Evolutionary conservation across 2,888 invertebrate species (phyloP), one percentile per base, ranked within the genome.

Genomic region (Atrina japonica): DNA sequence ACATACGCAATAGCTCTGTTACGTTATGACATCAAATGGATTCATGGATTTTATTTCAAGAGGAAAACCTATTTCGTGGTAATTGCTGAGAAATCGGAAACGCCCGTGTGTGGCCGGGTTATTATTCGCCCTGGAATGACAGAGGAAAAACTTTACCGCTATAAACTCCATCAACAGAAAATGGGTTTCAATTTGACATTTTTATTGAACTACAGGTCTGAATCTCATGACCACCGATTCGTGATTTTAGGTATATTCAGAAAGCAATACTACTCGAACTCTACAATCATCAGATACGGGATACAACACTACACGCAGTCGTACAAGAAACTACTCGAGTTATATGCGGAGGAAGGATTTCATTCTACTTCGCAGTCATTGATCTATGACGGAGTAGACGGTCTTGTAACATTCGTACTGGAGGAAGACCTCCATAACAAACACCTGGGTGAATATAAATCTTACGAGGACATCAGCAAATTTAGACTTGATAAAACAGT

Each of bases 201-300:
- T 66, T 79, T 88, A 49, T 88, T 87, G 71, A 86, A 86, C 70
- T 87, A 84, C 75, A 78, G 77, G 40, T 86, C 86, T 65, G 70
- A 77, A 60, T 84, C 88, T 0, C 88, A 88, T 59, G 47, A 58
- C 29, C 71, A 76, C 9, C 35, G 74, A 5, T 68, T 79, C 35
- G 70, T 76, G 11, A 88, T 86, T 71, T 47, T 86, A 29, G 86
- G 84, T 2, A 65, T 84, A n/a, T 86, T 88, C 73, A 73, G 83
- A 60, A 83, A 79, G 18, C 68, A 82, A 23, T 84, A 80, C 30
- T 83, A 81, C 63, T 52, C 71, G 47, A 74, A 82, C 21, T 77
- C 76, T 55, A 78, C 77, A 1, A 79, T 85, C 61, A 85, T 85
- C 53, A 76, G 83, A 52, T 86, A 83, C 66, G 86, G 85, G 9